Evolutionary conservation across 2,113 vertebrate species (phyloP).

Genomic region (Cathartes aura): DNA sequence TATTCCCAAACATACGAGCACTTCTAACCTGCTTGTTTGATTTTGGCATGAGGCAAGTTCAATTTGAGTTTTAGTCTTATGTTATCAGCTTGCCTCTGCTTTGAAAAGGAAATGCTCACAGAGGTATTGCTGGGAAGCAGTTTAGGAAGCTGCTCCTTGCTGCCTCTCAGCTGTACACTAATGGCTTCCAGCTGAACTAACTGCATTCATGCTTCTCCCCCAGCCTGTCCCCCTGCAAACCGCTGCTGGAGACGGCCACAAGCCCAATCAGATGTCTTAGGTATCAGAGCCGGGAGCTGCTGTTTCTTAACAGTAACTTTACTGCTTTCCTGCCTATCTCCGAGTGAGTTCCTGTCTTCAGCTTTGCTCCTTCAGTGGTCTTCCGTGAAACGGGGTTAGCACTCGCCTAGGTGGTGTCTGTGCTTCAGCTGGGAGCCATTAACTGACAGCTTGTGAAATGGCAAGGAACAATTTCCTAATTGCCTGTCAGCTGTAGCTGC

Average conservation of each 20-base stretch:
- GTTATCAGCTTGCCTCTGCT: slow-evolving; percentile 12
- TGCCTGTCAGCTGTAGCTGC: slow-evolving; percentile 54
- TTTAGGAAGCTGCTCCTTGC: slow-evolving; percentile 45
- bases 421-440: slow-evolving; percentile 60
- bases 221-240: not conserved
- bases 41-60: slow-evolving; percentile 21
- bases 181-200: slow-evolving; percentile 56
- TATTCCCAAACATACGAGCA: slow-evolving; percentile 3
- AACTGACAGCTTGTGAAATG: slow-evolving; percentile 62
- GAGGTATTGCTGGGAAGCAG: slow-evolving; percentile 34
- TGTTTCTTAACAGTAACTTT: not conserved
- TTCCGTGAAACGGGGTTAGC: not conserved
- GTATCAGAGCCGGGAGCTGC: not conserved
- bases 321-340: not conserved
- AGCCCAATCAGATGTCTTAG: not conserved
- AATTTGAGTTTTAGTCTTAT: slow-evolving; percentile 4
- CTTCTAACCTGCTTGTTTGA: slow-evolving; percentile 32
- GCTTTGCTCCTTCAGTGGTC: not conserved
- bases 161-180: slow-evolving; percentile 39
- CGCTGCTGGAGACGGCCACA: not conserved
- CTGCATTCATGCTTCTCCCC: not conserved
- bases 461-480: slow-evolving; percentile 60
- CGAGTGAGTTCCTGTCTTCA: not conserved
- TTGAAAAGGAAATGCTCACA: slow-evolving; percentile 31
- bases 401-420: not conserved